phyloP scores from a whole-genome alignment of 2,113 vertebrate genomes.

The Puma concolor region DNA sequence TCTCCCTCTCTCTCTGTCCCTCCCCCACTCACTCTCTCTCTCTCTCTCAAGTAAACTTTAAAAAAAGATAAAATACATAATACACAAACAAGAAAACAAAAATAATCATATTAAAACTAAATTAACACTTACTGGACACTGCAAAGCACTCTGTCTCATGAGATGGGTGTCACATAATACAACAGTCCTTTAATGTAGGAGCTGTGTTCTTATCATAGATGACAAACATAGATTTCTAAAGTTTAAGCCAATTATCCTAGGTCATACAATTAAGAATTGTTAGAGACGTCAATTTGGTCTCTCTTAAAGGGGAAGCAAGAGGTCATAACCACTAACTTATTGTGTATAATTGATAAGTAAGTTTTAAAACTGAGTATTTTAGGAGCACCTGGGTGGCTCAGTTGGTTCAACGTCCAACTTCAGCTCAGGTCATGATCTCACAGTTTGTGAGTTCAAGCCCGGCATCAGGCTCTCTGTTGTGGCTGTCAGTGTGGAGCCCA shows the following conservation, averaged over 20 bases:
- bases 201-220: neutral
- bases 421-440: too few species aligned
- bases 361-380: neutral
- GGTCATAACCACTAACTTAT: neutral
- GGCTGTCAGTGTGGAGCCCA: too few species aligned
- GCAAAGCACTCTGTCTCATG: neutral
- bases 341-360: neutral
- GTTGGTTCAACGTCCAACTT: neutral
- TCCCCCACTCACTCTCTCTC: too few species aligned
- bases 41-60: too few species aligned
- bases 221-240: neutral
- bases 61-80: neutral
- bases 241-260: neutral
- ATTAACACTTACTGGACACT: neutral
- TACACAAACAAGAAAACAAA: neutral
- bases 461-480: too few species aligned
- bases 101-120: neutral
- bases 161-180: too few species aligned
- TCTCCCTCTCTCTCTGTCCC: too few species aligned
- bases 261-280: neutral
- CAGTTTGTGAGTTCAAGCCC: too few species aligned
- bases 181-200: neutral
- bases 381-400: neutral
- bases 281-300: neutral
- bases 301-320: neutral